Evolutionary conservation across 2,113 vertebrate genomes (phyloP), one percentile per base, ranked within the genome.

Genomic region (Gorsachius goisagi): DNA sequence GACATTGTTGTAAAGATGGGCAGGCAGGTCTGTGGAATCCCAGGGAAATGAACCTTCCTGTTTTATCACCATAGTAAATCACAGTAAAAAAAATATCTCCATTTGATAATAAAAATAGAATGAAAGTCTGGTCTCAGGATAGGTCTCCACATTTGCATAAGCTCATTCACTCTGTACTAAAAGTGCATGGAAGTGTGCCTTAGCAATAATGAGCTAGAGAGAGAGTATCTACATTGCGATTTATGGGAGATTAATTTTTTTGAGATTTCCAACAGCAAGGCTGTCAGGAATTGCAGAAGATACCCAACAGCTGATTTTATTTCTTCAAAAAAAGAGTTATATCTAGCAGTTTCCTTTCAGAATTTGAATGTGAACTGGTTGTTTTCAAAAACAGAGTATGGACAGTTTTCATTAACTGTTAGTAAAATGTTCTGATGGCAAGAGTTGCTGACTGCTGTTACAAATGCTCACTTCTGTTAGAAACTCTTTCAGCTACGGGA

Each of bases 41-140:
- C 44, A 39, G 85, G 71, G 78, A 92, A 95, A 92, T 47, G 60
- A 93, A 64, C 28, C 84, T 85, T 91, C 58, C 27, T 55, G 37
- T 56, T 95, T 91, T 84, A 95, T 93, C 66, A 88, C 67, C 69
- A 73, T 10, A 68, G 50, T 56, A 77, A 93, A 95, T 74, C 52
- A 93, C 71, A 90, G 49, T 56, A 27, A 35, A 76, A 80, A 80
- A 87, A 37, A 49, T 5, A 11, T 26, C 59, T 59, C 68, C 14
- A 24, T 75, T 68, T 80, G 75, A 90, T 93, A 90, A 93, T 80
- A 88, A 89, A 81, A 93, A 88, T 60, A 64, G 77, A 93, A 85
- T 56, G 60, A 72, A 79, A 93, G 60, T n/a, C 66, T 78, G 44
- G 50, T 86, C 74, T 55, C 64, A 27, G 50, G 50, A 74, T 47